These are phyloP conservation scores for Melanaphis sacchari DNA, from an alignment of 1,140 invertebrate species.

Conservation along the genomic window DNA sequence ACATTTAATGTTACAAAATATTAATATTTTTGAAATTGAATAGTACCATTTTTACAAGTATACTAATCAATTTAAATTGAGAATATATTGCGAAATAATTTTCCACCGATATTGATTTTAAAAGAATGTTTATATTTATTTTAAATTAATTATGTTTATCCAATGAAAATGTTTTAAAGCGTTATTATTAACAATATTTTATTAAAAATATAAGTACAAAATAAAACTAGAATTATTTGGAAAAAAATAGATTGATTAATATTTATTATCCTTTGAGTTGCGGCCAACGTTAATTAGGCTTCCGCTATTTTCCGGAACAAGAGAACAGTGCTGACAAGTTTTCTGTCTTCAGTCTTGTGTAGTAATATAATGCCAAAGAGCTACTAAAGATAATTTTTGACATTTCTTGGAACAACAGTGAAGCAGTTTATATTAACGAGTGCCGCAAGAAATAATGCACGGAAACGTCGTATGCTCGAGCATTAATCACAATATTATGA, in stretches of 20 bases:
- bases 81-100: too few relatives aligned
- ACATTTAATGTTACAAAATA: not conserved
- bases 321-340: slow-evolving; percentile 4
- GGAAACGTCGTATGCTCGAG: not conserved
- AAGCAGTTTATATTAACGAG: slow-evolving; percentile 27
- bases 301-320: not conserved
- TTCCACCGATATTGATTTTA: not conserved
- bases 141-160: not conserved
- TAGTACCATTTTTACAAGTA: too few relatives aligned
- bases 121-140: not conserved
- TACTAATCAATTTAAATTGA: too few relatives aligned
- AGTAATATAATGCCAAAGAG: not conserved
- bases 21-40: too few relatives aligned
- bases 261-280: slow-evolving; percentile 19
- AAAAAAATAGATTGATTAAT: not conserved
- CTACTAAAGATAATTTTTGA: slow-evolving; percentile 23
- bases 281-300: not conserved
- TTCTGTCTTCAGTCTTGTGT: not conserved
- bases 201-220: not conserved
- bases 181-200: not conserved
- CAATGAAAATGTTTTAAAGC: not conserved
- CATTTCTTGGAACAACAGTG: not conserved
- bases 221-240: not conserved
- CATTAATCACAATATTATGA: slow-evolving; percentile 26
- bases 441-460: not conserved